Evolutionary conservation across 2,888 invertebrate species (phyloP), one percentile per base, ranked within the genome.

Genomic region (Exocentrus adspersus): DNA sequence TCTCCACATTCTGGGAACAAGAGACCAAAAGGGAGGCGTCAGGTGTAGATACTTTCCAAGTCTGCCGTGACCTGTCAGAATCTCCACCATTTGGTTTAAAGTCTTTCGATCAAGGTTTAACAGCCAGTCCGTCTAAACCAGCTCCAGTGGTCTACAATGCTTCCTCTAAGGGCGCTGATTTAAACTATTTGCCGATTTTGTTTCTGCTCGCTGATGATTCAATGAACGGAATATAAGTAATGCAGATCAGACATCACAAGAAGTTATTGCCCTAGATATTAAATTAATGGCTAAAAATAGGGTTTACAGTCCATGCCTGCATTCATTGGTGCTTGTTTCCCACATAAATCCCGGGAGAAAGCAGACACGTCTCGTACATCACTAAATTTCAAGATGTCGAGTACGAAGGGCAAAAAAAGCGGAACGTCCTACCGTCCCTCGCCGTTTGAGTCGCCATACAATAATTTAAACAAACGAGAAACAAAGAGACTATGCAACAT

Each of bases 381-480:
- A 52, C 45, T 24, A 14, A 30, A 57, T 20, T 62, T 62, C 56
- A 59, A 59, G 59, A 64, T 60, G 60, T 60, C 42, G 57, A 57
- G 51, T 46, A 41, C 37, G 14, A 37, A 37, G 32, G 58, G 28
- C 45, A 45, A 56, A 42, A n/a, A 60, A 42, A 42, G 52, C 53
- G 21, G 52, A 60, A 53, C 28, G 46, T 42, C 19, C 43, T 64
- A 42, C 4, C 16, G 16, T 57, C 4, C 16, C n/a, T 57, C 52
- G 66, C 66, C 57, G 63, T 66, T 63, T 54, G 66, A 56, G 51
- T 42, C 42, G 54, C 62, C 46, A 53, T 60, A 53, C 62, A 59
- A 63, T 63, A 66, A 66, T 57, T 66, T 63, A 63, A 60, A 60
- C 50, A 52, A 48, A 60, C 60, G 60, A 32, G 62, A 66, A 66